These are phyloP conservation scores for Rugalucina vietnamica DNA, from an alignment of 2,888 invertebrate species.

Conservation along the genomic window DNA sequence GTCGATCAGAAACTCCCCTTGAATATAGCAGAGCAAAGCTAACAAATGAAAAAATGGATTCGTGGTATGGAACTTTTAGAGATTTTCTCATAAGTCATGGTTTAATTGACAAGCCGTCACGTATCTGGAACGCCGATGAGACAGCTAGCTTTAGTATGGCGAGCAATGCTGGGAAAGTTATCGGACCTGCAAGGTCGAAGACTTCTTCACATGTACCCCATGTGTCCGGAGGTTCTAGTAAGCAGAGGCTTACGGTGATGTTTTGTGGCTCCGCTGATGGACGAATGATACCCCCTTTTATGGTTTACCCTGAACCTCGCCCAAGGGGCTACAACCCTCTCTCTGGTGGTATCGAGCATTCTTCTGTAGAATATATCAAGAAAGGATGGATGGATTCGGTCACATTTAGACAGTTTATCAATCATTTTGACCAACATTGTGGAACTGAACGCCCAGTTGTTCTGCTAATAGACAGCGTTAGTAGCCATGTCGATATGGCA, in stretches of 20 bases:
- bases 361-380: constrained; percentile 43
- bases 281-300: constrained; percentile 39
- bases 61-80: no score
- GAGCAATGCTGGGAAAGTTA: constrained; percentile 39
- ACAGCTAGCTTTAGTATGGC: constrained; percentile 37
- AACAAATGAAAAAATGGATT: no score
- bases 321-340: constrained; percentile 41
- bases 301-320: constrained; percentile 43
- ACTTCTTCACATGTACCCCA: constrained; percentile 27
- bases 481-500: constrained; percentile 41
- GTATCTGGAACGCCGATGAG: constrained; percentile 45
- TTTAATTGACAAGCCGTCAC: constrained; percentile 31
- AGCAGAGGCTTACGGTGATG: constrained; percentile 48
- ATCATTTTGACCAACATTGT: constrained; percentile 45
- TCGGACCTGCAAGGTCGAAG: constrained; percentile 22
- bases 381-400: constrained; percentile 53
- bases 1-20: not conserved
- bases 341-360: constrained; percentile 37
- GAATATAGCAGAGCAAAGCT: not conserved
- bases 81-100: no score
- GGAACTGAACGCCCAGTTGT: constrained; percentile 47
- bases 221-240: constrained; percentile 41
- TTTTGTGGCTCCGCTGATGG: constrained; percentile 43
- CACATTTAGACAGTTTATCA: constrained; percentile 39
- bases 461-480: constrained; percentile 51